These are phyloP conservation scores for Drosophila busckii DNA, from an alignment of 1,140 invertebrate species.

Conservation along the genomic window DNA sequence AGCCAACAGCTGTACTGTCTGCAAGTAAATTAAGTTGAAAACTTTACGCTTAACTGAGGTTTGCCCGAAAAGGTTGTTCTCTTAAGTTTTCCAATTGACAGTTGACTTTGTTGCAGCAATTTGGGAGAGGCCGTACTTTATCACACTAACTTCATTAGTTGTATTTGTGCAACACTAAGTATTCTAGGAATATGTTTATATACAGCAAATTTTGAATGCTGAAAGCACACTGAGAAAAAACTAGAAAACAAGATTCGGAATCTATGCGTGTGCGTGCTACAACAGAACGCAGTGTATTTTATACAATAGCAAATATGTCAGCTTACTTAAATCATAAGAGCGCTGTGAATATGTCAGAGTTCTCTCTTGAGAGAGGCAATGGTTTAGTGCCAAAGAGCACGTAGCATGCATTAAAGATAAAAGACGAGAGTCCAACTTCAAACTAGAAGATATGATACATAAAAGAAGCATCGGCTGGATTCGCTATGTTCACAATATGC, in stretches of 20 bases:
- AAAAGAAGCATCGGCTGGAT: constrained; percentile 5
- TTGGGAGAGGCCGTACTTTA: no score
- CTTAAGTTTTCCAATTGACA: constrained; percentile 12
- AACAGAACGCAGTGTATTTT: no score
- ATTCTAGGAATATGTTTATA: no score
- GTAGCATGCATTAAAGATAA: constrained; percentile 64
- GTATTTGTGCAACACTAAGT: no score
- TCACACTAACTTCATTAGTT: no score
- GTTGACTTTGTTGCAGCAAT: constrained; percentile 8
- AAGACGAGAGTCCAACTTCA: constrained; percentile 45
- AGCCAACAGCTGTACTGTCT: constrained; percentile 8
- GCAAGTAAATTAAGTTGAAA: constrained; percentile 52
- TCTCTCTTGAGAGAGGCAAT: background rate
- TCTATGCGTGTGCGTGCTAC: no score
- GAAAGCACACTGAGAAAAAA: no score
- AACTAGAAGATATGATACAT: constrained; percentile 57
- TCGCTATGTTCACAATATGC: constrained; percentile 20
- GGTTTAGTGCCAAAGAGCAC: constrained; percentile 40
- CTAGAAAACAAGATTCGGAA: no score
- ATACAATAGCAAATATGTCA: no score
- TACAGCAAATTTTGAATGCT: no score
- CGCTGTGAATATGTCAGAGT: no score
- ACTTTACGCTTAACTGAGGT: constrained; percentile 46
- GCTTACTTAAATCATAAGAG: no score
- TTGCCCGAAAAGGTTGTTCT: constrained; percentile 22